phyloP scores from a whole-genome alignment of 2,888 invertebrate genomes.

The Orchesella flavescens region DNA sequence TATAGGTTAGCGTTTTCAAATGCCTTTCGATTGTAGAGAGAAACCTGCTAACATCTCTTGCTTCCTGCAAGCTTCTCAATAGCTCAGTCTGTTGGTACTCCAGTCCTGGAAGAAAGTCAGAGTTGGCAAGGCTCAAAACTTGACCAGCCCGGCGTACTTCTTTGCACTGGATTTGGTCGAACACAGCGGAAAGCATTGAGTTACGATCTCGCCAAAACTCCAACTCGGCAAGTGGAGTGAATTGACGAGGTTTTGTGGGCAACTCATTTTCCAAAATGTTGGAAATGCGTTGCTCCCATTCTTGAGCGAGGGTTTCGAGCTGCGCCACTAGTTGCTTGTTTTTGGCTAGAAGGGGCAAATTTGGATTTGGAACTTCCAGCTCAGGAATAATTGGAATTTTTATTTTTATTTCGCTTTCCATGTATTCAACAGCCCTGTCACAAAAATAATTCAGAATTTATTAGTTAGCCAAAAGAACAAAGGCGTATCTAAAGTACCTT shows the following conservation, averaged over 20 bases:
- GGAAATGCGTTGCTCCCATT: slow-evolving; percentile 82
- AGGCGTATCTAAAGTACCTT: no score
- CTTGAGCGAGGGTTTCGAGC: slow-evolving; percentile 80
- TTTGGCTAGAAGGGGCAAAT: slow-evolving; percentile 74
- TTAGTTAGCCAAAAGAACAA: background rate
- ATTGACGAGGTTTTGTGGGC: slow-evolving; percentile 78
- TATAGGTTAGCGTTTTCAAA: slow-evolving; percentile 83
- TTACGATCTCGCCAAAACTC: slow-evolving; percentile 90
- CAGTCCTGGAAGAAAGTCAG: slow-evolving; percentile 79
- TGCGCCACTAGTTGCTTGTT: slow-evolving; percentile 76
- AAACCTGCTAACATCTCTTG: slow-evolving; percentile 86
- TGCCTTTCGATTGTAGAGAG: slow-evolving; percentile 83
- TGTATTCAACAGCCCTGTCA: slow-evolving; percentile 82
- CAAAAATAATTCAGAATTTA: background rate
- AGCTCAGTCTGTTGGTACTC: slow-evolving; percentile 79
- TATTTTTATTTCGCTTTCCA: slow-evolving; percentile 83
- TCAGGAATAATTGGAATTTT: slow-evolving; percentile 79
- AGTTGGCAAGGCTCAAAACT: slow-evolving; percentile 78
- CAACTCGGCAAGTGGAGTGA: slow-evolving; percentile 88
- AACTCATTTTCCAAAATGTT: slow-evolving; percentile 75
- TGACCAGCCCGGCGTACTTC: slow-evolving; percentile 79
- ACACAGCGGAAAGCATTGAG: slow-evolving; percentile 83
- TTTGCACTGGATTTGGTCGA: slow-evolving; percentile 87
- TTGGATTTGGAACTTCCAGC: slow-evolving; percentile 74
- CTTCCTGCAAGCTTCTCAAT: slow-evolving; percentile 81